Evolutionary conservation across 2,888 invertebrate genomes (phyloP).

Genomic region (Nemapogon koenigi): DNA sequence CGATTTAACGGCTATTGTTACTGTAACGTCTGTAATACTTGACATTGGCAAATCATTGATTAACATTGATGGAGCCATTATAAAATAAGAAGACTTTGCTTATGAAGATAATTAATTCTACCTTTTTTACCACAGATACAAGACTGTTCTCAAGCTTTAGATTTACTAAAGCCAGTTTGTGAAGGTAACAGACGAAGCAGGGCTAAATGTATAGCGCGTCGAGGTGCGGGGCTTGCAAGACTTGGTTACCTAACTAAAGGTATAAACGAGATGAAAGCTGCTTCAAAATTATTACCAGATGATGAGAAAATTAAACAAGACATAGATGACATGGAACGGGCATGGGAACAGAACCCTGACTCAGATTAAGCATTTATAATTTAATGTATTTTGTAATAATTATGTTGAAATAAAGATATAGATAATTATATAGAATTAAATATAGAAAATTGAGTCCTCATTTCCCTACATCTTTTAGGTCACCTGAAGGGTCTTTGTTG

Average conservation of each 20-base stretch:
- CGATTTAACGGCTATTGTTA: too few species aligned
- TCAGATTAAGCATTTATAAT: conserved; percentile 32
- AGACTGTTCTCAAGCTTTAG: conserved; percentile 72
- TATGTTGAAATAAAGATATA: conserved; percentile 1
- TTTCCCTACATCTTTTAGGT: too few species aligned
- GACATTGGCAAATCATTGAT: too few species aligned
- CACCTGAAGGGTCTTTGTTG: too few species aligned
- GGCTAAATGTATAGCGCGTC: conserved; percentile 74
- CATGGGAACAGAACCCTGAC: conserved; percentile 80
- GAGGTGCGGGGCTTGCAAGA: conserved; percentile 77
- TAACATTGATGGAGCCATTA: too few species aligned
- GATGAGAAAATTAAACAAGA: conserved; percentile 68
- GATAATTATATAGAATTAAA: too few species aligned
- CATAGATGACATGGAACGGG: conserved; percentile 76
- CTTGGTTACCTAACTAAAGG: conserved; percentile 74
- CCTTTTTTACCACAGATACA: conserved; percentile 32
- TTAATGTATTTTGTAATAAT: neutral
- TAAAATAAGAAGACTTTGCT: too few species aligned
- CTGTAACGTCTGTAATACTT: too few species aligned
- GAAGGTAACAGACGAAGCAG: conserved; percentile 74
- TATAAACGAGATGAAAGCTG: conserved; percentile 77
- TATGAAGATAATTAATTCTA: too few species aligned
- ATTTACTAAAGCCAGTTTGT: conserved; percentile 76
- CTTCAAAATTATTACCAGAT: conserved; percentile 69
- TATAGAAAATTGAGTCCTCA: too few species aligned